A percentile compares a stretch with the other conserved stretches of the same genome.
phyloP scores from a whole-genome alignment of 2,113 vertebrate genomes.

The Lutjanus erythropterus region DNA sequence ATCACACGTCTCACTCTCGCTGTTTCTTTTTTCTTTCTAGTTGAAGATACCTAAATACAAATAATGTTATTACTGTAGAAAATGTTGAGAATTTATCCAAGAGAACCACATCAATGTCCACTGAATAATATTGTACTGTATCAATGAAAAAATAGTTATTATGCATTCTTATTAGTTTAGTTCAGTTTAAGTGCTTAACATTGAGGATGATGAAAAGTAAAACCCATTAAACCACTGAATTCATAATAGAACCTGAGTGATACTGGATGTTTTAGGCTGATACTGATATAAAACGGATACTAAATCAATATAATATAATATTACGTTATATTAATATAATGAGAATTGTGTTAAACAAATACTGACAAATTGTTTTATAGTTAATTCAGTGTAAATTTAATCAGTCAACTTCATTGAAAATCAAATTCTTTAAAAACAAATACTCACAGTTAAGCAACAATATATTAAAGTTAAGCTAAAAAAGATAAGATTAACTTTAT shows the following conservation, averaged over 20 bases:
- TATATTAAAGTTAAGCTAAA: background rate
- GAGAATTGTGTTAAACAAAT: background rate
- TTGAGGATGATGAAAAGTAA: background rate
- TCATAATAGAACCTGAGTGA: background rate
- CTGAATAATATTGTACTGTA: background rate
- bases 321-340: no score
- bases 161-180: background rate
- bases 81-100: background rate
- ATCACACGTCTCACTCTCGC: background rate
- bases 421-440: background rate
- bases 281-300: background rate
- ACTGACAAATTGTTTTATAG: background rate
- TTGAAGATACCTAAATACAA: background rate
- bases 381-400: no score
- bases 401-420: background rate
- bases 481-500: background rate
- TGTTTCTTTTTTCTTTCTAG: background rate
- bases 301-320: no score
- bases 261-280: background rate
- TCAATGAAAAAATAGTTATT: background rate
- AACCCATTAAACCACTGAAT: background rate
- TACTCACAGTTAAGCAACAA: background rate
- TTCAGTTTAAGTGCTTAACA: background rate
- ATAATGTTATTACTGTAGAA: background rate
- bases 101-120: background rate